Evolutionary conservation across 2,888 invertebrate species (phyloP).

Genomic region (Phalera bucephala): DNA sequence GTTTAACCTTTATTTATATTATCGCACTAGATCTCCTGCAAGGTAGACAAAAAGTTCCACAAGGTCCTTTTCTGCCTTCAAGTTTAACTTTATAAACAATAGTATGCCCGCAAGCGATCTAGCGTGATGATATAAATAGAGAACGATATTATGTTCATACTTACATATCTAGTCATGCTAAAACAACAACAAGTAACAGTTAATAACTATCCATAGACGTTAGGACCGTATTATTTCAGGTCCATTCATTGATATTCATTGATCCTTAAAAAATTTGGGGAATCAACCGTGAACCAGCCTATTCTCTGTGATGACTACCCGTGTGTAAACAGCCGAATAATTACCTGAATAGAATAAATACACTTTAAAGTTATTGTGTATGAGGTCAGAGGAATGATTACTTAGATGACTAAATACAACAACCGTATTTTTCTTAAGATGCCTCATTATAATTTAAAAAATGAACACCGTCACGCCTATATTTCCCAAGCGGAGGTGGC

Average conservation of each 20-base stretch:
- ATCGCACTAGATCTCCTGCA: too few relatives aligned
- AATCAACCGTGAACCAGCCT: background rate
- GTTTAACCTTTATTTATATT: too few relatives aligned
- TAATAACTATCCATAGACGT: background rate
- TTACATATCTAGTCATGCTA: background rate
- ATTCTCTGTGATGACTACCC: background rate
- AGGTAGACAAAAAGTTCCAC: too few relatives aligned
- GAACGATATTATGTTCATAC: background rate
- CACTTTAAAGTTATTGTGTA: too few relatives aligned
- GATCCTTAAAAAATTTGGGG: background rate
- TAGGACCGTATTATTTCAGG: too few relatives aligned
- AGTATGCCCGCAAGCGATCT: too few relatives aligned
- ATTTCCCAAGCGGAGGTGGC: too few relatives aligned
- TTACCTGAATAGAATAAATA: background rate
- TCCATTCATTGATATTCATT: background rate
- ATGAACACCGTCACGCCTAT: too few relatives aligned
- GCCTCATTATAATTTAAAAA: background rate
- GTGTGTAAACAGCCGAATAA: background rate
- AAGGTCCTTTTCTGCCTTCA: too few relatives aligned
- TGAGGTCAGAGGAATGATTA: background rate
- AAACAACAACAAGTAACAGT: background rate
- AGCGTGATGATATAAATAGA: background rate
- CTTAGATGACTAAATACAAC: background rate
- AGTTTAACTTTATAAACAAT: too few relatives aligned
- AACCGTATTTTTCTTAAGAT: too few relatives aligned